Evolutionary conservation across 2,113 vertebrate genomes (phyloP), one percentile per base, ranked within the genome.

Genomic region (Caloenas nicobarica): DNA sequence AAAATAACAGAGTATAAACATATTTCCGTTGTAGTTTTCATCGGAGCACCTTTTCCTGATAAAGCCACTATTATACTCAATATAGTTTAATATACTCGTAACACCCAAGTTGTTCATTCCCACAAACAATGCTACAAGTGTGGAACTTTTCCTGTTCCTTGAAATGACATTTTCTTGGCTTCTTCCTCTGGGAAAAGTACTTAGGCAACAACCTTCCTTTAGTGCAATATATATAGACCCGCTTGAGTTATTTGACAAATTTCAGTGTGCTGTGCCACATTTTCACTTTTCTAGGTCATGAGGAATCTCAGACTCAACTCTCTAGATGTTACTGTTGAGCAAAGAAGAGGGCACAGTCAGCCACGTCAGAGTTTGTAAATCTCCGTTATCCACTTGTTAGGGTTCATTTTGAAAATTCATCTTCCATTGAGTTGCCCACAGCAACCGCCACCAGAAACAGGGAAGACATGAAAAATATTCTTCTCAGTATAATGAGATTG

Each of bases 181-280:
- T 88, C 83, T 71, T 89, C 71, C 40, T 77, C 92, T 94, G 77
- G 81, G 70, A 87, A 96, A 95, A 93, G 71, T 50, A 78, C 54
- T 96, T 83, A 40, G 65, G 79, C 82, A 88, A 68, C 90, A 81
- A 51, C 23, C 81, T 84, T 53, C 29, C 48, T 68, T 81, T 53
- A 78, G 66, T 50, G 40, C 42, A 76, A 71, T 15, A 66, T 42
- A 53, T 64, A 58, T 42, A 88, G 50, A 57, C 50, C 54, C 54
- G 44, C 19, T 68, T 60, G 38, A 78, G 68, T 83, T 80, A 48
- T 61, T 70, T 83, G 60, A 48, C 74, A 21, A 60, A 74, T 57
- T 69, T 88, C 62, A 81, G 28, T 9, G 24, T 34, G 25, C 42
- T 51, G 60, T 33, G 57, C 64, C 88, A 33, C 42, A 28, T 83